These are phyloP conservation scores for Pachycephala philippinensis DNA, from an alignment of 2,113 vertebrate genomes.

Conservation along the genomic window DNA sequence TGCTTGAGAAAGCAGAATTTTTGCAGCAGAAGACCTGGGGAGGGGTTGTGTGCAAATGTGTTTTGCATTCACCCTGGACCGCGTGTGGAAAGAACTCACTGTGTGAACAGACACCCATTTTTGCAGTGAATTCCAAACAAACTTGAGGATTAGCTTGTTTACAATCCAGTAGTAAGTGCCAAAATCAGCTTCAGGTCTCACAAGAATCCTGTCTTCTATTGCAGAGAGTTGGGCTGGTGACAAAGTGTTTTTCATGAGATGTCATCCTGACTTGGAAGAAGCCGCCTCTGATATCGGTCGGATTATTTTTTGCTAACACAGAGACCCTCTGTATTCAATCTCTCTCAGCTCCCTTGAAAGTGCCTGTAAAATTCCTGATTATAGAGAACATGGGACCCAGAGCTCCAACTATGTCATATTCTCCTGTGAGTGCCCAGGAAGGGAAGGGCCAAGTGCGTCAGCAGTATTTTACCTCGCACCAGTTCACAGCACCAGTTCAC, in stretches of 20 bases:
- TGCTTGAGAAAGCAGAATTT: not conserved
- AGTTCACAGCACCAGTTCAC: not conserved
- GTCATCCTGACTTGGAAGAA: not conserved
- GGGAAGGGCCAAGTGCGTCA: not conserved
- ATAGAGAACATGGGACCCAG: not conserved
- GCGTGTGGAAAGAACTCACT: rapidly evolving
- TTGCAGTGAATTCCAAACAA: not conserved
- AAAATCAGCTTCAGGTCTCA: not conserved
- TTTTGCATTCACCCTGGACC: not conserved
- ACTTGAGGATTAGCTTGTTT: not conserved
- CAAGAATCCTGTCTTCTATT: not conserved
- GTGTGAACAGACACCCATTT: not conserved
- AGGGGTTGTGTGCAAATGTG: not conserved
- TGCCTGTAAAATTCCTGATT: not conserved
- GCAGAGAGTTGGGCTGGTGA: not conserved
- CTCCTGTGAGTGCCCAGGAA: not conserved
- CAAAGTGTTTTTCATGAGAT: not conserved
- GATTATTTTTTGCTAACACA: not conserved
- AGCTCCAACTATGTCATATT: not conserved
- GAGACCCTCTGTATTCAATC: not conserved
- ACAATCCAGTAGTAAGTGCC: not conserved
- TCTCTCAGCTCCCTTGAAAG: not conserved
- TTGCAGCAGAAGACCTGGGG: not conserved
- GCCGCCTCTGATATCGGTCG: rapidly evolving
- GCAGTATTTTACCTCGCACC: not conserved